These are phyloP conservation scores for Lepisosteus oculatus DNA, from an alignment of 2,113 vertebrate species.

Conservation along the genomic window DNA sequence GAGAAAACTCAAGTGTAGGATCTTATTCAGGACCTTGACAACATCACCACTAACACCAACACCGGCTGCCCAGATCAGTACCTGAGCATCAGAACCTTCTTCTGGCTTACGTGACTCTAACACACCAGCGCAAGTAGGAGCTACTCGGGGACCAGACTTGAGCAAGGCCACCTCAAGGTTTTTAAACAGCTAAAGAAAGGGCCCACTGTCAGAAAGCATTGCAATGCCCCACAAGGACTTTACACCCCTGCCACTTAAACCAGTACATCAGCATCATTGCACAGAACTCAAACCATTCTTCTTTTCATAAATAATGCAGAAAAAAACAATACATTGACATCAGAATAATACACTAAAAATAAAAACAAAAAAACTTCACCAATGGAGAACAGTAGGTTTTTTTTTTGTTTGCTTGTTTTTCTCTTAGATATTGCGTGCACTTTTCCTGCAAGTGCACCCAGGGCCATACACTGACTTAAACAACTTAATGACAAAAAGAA, in stretches of 20 bases:
- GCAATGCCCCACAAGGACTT: conserved; percentile 41
- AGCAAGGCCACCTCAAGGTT: conserved; percentile 14
- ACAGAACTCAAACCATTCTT: conserved; percentile 68
- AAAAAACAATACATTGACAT: conserved; percentile 63
- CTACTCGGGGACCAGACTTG: background rate
- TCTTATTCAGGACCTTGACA: background rate
- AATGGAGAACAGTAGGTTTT: conserved; percentile 49
- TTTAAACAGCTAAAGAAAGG: conserved; percentile 41
- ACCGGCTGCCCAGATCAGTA: background rate
- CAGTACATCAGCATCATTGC: conserved; percentile 60
- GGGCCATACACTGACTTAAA: conserved; percentile 57
- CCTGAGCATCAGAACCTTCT: conserved; percentile 11
- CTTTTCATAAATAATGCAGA: conserved; percentile 82
- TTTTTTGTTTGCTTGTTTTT: conserved; percentile 10
- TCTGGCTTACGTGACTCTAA: conserved; percentile 5
- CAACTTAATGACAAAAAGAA: conserved; percentile 45
- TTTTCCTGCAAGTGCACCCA: conserved; percentile 89
- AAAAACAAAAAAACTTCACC: conserved; percentile 82
- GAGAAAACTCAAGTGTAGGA: background rate
- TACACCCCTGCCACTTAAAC: conserved; percentile 53
- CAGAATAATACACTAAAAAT: conserved; percentile 71
- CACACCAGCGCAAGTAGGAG: background rate
- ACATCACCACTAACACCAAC: background rate
- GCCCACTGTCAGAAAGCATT: conserved; percentile 66
- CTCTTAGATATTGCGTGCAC: conserved; percentile 71